phyloP scores from a whole-genome alignment of 2,888 invertebrate species.

The Chymomyza procnemis region DNA sequence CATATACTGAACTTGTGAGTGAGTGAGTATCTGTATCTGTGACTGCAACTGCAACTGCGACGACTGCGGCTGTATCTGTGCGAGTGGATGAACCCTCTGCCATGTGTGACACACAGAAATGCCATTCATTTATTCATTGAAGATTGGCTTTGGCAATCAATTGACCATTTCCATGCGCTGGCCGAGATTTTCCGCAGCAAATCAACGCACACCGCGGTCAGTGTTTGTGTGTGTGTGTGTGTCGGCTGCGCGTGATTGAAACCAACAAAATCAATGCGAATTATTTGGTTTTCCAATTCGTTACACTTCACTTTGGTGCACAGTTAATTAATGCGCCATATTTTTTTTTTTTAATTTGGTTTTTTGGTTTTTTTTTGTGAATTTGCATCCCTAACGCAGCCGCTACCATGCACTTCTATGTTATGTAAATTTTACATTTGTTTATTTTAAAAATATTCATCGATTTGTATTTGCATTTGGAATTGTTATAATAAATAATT shows the following conservation, averaged over 20 bases:
- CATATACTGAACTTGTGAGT: background rate
- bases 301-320: conserved; percentile 56
- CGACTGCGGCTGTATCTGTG: conserved; percentile 8
- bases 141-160: conserved; percentile 70
- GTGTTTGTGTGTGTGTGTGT: conserved; percentile 1
- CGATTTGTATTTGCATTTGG: background rate
- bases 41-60: conserved; percentile 1
- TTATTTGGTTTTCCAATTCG: conserved; percentile 74
- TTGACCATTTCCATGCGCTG: conserved; percentile 55
- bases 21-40: background rate
- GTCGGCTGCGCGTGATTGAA: conserved; percentile 46
- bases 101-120: conserved; percentile 35
- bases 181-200: conserved; percentile 54
- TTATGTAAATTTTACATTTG: background rate
- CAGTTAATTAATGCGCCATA: conserved; percentile 66
- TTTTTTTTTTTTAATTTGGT: conserved; percentile 17
- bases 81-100: conserved; percentile 23
- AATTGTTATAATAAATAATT: background rate
- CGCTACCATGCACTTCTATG: background rate
- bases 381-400: background rate
- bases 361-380: background rate
- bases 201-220: conserved; percentile 62
- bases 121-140: conserved; percentile 64
- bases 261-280: conserved; percentile 68
- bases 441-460: background rate